Evolutionary conservation across 2,113 vertebrate species (phyloP).

Genomic region (Myotis brandtii): DNA sequence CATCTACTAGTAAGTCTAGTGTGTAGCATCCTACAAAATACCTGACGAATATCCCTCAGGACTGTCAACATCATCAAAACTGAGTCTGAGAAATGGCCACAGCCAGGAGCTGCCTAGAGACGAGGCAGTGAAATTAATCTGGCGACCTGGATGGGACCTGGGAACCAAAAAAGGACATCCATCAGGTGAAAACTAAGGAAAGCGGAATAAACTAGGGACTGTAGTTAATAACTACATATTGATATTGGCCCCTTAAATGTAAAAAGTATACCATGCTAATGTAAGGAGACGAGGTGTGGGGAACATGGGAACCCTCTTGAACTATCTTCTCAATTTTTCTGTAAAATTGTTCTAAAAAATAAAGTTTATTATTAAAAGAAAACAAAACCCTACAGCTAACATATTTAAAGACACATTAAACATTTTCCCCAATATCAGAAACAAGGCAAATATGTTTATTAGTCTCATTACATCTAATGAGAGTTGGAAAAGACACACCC

Average conservation of each 20-base stretch:
- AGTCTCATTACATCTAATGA: background rate
- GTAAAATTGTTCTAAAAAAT: slow-evolving; percentile 16
- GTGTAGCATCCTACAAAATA: background rate
- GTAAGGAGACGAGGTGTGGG: background rate
- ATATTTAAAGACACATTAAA: background rate
- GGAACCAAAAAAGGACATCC: background rate
- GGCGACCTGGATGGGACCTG: background rate
- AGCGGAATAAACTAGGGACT: background rate
- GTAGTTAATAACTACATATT: background rate
- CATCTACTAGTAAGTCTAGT: background rate
- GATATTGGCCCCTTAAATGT: background rate
- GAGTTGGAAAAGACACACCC: background rate
- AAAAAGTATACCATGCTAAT: background rate
- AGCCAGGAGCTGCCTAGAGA: background rate
- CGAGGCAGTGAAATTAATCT: background rate
- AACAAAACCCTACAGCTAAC: background rate
- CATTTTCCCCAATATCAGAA: background rate
- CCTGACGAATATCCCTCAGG: background rate
- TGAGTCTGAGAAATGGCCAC: background rate
- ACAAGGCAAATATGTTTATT: background rate
- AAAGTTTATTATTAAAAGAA: background rate
- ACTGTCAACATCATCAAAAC: background rate
- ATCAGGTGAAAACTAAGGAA: background rate
- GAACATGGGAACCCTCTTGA: background rate
- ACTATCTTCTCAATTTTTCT: background rate